Evolutionary conservation across 2,113 vertebrate genomes (phyloP).

Genomic region (Pitta sordida): DNA sequence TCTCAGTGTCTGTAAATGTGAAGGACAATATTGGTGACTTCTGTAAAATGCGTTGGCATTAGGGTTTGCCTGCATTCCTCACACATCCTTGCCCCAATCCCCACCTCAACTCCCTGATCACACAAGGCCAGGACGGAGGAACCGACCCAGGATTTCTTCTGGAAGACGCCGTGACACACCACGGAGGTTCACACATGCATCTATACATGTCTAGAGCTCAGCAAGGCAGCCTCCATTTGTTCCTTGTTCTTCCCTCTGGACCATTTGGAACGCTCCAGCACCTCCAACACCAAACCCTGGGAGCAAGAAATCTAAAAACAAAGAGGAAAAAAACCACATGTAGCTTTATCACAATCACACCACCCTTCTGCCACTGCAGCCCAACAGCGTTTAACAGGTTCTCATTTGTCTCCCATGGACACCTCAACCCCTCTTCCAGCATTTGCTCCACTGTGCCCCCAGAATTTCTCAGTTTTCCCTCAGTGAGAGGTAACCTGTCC

Average conservation of each 20-base stretch:
- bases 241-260: neutral
- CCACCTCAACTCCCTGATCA: neutral
- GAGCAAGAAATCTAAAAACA: neutral
- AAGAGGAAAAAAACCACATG: rapidly evolving
- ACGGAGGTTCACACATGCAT: neutral
- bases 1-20: neutral
- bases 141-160: neutral
- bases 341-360: neutral
- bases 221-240: neutral
- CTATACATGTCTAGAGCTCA: neutral
- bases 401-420: neutral
- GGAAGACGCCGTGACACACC: neutral
- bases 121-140: neutral
- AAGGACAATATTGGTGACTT: neutral
- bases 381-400: neutral
- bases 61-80: neutral
- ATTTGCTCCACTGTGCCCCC: neutral
- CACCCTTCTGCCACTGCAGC: neutral
- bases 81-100: neutral
- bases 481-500: too few relatives aligned
- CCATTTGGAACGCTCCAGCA: neutral
- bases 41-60: neutral
- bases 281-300: neutral
- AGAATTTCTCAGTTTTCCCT: too few relatives aligned
- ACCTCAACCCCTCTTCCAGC: neutral